Evolutionary conservation across 2,113 vertebrate genomes (phyloP).

Genomic region (Pycnonotus jocosus): DNA sequence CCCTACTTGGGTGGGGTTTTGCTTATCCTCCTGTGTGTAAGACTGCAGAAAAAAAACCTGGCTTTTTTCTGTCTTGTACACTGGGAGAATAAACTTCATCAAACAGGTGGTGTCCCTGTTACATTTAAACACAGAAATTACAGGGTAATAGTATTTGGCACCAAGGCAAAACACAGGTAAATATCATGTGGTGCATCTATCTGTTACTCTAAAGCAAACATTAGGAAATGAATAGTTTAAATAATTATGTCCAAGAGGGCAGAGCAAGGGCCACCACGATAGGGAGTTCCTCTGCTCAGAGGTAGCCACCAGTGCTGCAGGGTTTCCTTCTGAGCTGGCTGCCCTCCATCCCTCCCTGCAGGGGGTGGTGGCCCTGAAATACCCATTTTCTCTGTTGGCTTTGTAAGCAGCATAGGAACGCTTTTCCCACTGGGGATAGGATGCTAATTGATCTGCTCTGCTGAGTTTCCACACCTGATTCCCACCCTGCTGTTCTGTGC

Average conservation of each 20-base stretch:
- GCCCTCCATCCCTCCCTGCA: background rate
- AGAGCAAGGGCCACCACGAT: background rate
- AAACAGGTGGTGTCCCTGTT: background rate
- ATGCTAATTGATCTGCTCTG: background rate
- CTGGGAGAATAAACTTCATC: background rate
- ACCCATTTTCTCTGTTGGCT: background rate
- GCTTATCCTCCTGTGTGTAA: background rate
- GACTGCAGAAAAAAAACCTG: background rate
- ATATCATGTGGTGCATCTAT: background rate
- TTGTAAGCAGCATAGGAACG: background rate
- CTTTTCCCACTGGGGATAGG: background rate
- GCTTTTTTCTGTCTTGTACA: background rate
- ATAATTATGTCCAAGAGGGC: background rate
- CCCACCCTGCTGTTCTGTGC: background rate
- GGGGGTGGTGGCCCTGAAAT: rapidly evolving
- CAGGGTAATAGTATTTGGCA: background rate
- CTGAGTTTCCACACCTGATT: background rate
- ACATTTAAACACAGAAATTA: background rate
- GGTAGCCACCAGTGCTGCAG: rapidly evolving
- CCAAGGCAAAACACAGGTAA: background rate
- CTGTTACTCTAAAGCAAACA: constrained; percentile 6
- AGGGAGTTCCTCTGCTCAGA: background rate
- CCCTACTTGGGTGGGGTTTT: background rate
- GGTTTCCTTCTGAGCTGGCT: background rate
- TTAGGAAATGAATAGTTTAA: background rate